Evolutionary conservation across 2,113 vertebrate species (phyloP).

Genomic region (Fregetta grallaria): DNA sequence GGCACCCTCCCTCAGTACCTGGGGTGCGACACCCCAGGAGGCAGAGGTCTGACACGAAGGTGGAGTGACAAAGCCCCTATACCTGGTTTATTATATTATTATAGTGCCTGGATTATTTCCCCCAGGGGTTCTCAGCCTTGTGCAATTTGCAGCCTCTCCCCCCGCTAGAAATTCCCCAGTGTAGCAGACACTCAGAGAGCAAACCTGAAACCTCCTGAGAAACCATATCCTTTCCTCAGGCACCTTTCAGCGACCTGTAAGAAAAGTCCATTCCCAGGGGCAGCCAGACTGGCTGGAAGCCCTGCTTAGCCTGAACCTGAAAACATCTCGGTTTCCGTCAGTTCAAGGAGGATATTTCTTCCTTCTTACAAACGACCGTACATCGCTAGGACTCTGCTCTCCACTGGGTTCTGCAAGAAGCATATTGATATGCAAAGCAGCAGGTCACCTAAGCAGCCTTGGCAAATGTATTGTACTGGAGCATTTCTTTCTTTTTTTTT

Average conservation of each 20-base stretch:
- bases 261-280: background rate
- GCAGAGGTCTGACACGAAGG: background rate
- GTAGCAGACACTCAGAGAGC: background rate
- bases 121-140: background rate
- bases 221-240: background rate
- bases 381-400: background rate
- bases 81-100: background rate
- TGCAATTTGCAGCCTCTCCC: background rate
- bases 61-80: background rate
- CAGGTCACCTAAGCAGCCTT: slow-evolving; percentile 43
- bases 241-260: background rate
- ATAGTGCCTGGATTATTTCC: background rate
- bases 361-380: background rate
- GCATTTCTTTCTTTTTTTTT: background rate
- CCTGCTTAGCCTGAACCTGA: background rate
- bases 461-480: slow-evolving; percentile 44
- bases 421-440: slow-evolving; percentile 61
- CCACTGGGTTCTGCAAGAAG: background rate
- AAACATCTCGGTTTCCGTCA: background rate
- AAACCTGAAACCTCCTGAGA: background rate
- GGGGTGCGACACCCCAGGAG: rapidly evolving
- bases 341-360: background rate
- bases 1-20: background rate
- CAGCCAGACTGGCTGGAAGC: background rate
- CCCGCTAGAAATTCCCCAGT: background rate